Percentiles rank a stretch among this genome's conserved stretches.
phyloP scores from a whole-genome alignment of 1,140 invertebrate genomes.

The Halyomorpha halys region DNA sequence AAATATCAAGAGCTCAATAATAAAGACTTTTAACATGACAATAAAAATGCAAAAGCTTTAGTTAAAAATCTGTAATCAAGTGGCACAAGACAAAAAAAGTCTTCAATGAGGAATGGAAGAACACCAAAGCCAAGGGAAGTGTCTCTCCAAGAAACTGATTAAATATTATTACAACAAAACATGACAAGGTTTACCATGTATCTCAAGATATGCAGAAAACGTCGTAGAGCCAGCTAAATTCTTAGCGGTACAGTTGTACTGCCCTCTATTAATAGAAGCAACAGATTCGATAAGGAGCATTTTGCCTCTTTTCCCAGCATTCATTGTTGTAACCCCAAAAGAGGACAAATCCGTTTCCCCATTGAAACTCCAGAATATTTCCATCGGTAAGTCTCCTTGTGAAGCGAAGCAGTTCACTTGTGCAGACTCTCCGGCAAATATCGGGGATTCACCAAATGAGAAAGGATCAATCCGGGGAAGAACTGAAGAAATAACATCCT shows the following conservation, averaged over 20 bases:
- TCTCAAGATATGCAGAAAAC: slow-evolving; percentile 29
- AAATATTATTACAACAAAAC: not conserved
- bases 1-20: not conserved
- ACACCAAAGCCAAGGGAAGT: slow-evolving; percentile 11
- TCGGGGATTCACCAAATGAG: slow-evolving; percentile 37
- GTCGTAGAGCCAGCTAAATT: slow-evolving; percentile 36
- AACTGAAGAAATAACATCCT: slow-evolving; percentile 34
- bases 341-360: slow-evolving; percentile 22
- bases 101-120: not conserved
- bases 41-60: slow-evolving; percentile 2
- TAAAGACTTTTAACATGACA: not conserved
- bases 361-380: slow-evolving; percentile 32
- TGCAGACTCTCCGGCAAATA: slow-evolving; percentile 39
- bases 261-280: slow-evolving; percentile 43
- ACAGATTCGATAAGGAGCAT: slow-evolving; percentile 39
- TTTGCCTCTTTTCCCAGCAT: slow-evolving; percentile 42
- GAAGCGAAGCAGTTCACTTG: slow-evolving; percentile 32
- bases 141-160: not conserved
- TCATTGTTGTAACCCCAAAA: slow-evolving; percentile 34
- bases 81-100: slow-evolving; percentile 14
- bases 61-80: not conserved
- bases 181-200: slow-evolving; percentile 31
- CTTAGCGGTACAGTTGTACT: slow-evolving; percentile 40
- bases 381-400: slow-evolving; percentile 35
- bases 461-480: slow-evolving; percentile 41